phyloP scores from a whole-genome alignment of 1,140 invertebrate genomes.

The Leptopilina clavipes region DNA sequence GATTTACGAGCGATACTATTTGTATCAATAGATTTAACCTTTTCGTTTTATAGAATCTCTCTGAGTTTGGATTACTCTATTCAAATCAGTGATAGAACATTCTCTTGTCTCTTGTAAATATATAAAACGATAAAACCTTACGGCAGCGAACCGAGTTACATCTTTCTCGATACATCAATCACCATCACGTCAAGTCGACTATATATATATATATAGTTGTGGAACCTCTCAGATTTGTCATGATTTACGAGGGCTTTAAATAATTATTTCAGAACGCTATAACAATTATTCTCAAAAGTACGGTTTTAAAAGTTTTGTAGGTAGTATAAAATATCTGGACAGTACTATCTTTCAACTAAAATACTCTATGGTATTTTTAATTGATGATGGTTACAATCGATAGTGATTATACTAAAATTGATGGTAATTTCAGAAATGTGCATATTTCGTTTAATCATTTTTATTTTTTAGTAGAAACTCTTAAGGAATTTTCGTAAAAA shows the following conservation, averaged over 20 bases:
- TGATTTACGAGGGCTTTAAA: slow-evolving; percentile 1
- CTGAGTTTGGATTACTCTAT: slow-evolving; percentile 11
- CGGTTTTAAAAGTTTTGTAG: not conserved
- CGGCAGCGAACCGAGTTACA: slow-evolving; percentile 13
- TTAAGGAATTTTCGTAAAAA: too few relatives aligned
- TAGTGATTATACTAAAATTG: too few relatives aligned
- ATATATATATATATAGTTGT: not conserved
- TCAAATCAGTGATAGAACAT: slow-evolving; percentile 1
- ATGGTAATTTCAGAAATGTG: too few relatives aligned
- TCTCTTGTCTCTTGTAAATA: not conserved
- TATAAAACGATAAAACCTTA: not conserved
- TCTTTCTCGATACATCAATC: slow-evolving; percentile 22
- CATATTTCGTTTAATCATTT: too few relatives aligned
- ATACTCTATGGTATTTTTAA: too few relatives aligned
- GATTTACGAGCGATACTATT: slow-evolving; percentile 20
- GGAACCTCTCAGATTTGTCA: not conserved
- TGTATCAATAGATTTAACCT: slow-evolving; percentile 12
- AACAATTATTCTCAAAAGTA: slow-evolving; percentile 3
- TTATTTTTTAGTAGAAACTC: too few relatives aligned
- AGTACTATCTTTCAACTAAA: too few relatives aligned
- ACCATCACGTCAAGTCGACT: slow-evolving; percentile 1
- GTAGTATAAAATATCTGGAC: too few relatives aligned
- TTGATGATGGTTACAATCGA: too few relatives aligned
- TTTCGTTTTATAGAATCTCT: not conserved
- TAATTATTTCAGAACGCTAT: slow-evolving; percentile 3